phyloP scores from a whole-genome alignment of 2,797 vertebrate genomes.

The Falco novaeseelandiae region DNA sequence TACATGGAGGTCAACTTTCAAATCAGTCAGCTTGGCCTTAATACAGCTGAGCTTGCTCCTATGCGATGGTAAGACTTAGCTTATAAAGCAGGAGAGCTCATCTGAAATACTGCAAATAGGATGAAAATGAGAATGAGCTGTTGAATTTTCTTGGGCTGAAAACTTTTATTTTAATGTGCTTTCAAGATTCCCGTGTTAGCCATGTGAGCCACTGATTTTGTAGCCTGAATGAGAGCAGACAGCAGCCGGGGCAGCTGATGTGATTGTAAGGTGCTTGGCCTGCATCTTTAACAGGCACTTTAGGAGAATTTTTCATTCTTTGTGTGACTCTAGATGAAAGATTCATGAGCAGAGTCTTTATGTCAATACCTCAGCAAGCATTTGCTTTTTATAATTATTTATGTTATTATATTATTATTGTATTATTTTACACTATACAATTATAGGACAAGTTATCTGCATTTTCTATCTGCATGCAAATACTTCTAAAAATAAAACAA shows the following conservation, averaged over 20 bases:
- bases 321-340: neutral
- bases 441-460: neutral
- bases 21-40: neutral
- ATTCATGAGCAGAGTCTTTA: neutral
- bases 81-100: neutral
- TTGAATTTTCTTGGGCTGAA: neutral
- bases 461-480: neutral
- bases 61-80: neutral
- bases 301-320: neutral
- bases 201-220: neutral
- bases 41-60: neutral
- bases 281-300: neutral
- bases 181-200: neutral
- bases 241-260: neutral
- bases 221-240: neutral
- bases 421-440: neutral
- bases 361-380: neutral
- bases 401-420: too few relatives aligned
- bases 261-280: neutral
- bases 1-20: neutral
- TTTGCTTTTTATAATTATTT: neutral
- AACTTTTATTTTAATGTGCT: neutral
- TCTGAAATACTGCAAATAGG: neutral
- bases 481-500: neutral
- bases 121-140: neutral